These are phyloP conservation scores for Allolobophora icterica DNA, from an alignment of 2,888 invertebrate species.

Conservation along the genomic window DNA sequence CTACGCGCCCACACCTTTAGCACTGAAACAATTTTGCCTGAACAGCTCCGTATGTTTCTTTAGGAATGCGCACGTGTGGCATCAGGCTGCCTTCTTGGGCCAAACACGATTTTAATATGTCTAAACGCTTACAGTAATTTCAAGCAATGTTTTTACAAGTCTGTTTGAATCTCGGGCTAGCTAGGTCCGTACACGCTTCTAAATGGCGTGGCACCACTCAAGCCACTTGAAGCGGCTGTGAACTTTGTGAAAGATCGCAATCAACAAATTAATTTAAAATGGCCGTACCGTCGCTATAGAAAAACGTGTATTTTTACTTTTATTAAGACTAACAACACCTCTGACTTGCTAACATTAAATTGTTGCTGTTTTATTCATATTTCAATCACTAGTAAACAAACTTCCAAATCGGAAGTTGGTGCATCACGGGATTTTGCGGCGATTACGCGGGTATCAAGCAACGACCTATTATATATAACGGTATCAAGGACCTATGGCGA, in stretches of 20 bases:
- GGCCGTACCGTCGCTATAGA: no score
- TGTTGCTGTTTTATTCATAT: neutral
- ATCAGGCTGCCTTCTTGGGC: neutral
- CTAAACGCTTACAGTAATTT: neutral
- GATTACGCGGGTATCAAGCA: neutral
- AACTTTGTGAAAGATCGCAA: no score
- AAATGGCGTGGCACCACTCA: no score
- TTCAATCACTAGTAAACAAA: slow-evolving; percentile 26
- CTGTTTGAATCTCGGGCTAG: neutral
- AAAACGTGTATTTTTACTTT: no score
- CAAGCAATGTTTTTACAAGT: neutral
- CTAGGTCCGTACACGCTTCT: no score
- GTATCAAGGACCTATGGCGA: no score
- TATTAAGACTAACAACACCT: neutral
- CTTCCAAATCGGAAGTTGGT: neutral
- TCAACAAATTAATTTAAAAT: no score
- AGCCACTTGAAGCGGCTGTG: no score
- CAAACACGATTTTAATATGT: neutral
- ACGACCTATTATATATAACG: no score
- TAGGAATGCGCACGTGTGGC: neutral
- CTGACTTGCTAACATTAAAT: neutral
- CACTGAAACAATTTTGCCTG: neutral
- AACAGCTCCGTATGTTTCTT: neutral
- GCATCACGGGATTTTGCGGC: neutral
- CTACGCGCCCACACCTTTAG: no score